Evolutionary conservation across 2,797 vertebrate species (phyloP), one percentile per base, ranked within the genome.

Genomic region (Margarornis squamiger): DNA sequence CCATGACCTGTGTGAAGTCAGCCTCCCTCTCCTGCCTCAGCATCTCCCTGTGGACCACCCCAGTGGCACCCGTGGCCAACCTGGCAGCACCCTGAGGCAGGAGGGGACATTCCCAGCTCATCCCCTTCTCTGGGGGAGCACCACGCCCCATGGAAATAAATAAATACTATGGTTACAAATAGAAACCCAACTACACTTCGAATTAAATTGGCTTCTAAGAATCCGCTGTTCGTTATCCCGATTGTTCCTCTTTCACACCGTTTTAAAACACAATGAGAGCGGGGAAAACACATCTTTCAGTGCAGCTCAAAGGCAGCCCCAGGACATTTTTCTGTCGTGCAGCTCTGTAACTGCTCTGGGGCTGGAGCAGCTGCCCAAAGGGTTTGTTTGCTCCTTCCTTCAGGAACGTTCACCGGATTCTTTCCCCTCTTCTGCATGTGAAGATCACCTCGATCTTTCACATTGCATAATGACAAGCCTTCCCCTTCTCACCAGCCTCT

Each of bases 91-190:
- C 32, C 29, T 14, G 0, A 7, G 23, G 46, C 41, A 39, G 52
- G 36, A 30, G 39, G 71, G 5, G 61, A 36, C 3, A 0, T 3
- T 8, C 10, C 23, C 27, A 54, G 20, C 57, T 41, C 55, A 8
- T 4, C 8, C 16, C 55, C 43, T 39, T 49, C 26, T 36, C 52
- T 36, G 24, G 0, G n/a, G 57, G 10, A 55, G n/a, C 77, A 36
- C 0, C 66, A 19, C 20, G 7, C 7, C 9, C 0, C 3, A 7
- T 0, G 1, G n/a, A 8, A 63, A 63, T 32, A 23, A 65, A 32
- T 4, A 29, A 41, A 81, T 5, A 14, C 38, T 6, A 4, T 1
- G 0, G 22, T n/a, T 38, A 45, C 39, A 63, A 41, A 66, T 1
- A 34, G 52, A 12, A 5, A 63, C 36, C 24, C 46, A 39, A 18